Evolutionary conservation across 2,113 vertebrate genomes (phyloP).

Genomic region (Neotoma lepida): DNA sequence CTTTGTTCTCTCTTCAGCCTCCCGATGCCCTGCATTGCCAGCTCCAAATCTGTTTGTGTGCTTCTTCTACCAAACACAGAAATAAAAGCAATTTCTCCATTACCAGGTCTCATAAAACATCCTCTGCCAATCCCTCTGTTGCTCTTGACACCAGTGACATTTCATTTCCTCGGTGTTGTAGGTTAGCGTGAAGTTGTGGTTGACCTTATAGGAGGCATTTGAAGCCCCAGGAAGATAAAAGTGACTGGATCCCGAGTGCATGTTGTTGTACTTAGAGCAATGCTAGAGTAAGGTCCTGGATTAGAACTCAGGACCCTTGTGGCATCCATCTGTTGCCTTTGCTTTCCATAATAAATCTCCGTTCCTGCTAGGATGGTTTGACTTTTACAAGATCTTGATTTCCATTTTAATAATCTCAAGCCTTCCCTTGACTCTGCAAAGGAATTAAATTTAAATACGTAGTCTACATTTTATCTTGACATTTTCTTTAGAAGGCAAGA

Average conservation of each 20-base stretch:
- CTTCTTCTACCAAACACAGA: not conserved
- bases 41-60: not conserved
- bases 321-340: constrained; percentile 48
- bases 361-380: constrained; percentile 66
- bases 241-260: not conserved
- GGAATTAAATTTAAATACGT: constrained; percentile 76
- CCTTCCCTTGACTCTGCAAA: constrained; percentile 66
- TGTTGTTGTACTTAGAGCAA: not conserved
- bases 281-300: not conserved
- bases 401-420: constrained; percentile 79
- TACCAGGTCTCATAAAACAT: not conserved
- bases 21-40: no score
- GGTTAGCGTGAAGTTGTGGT: not conserved
- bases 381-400: constrained; percentile 77
- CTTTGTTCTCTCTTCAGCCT: not conserved
- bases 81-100: not conserved
- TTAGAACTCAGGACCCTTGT: constrained; percentile 63
- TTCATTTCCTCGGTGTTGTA: not conserved
- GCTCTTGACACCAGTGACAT: not conserved
- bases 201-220: constrained; percentile 32
- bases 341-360: constrained; percentile 54
- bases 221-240: not conserved
- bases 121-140: not conserved
- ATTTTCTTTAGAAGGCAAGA: constrained; percentile 75
- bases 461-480: constrained; percentile 78